Evolutionary conservation across 2,797 vertebrate genomes (phyloP).

Genomic region (Holocentrus rufus): DNA sequence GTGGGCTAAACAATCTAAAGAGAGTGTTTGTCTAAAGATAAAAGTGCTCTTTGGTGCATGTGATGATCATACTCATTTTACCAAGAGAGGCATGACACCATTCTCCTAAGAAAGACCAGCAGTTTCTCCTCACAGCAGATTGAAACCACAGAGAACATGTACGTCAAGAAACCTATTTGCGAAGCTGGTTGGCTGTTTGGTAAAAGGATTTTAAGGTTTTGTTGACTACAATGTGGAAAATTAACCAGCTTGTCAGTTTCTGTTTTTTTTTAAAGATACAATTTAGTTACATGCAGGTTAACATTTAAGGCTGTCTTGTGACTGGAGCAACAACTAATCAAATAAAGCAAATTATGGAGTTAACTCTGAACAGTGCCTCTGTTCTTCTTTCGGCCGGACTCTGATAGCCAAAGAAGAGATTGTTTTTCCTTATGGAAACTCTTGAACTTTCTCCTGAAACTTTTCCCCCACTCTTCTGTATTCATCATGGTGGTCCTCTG

Average conservation of each 20-base stretch:
- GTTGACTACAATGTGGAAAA: constrained; percentile 6
- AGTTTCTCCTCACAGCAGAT: constrained; percentile 3
- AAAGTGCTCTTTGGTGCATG: constrained; percentile 21
- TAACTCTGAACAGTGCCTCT: constrained; percentile 46
- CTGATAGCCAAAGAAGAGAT: constrained; percentile 36
- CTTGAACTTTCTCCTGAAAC: constrained; percentile 26
- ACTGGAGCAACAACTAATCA: constrained; percentile 58
- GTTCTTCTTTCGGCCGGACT: constrained; percentile 46
- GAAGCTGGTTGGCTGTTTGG: neutral
- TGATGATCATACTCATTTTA: constrained; percentile 33
- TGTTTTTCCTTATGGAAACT: constrained; percentile 72
- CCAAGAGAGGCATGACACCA: constrained; percentile 17
- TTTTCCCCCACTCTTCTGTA: constrained; percentile 38
- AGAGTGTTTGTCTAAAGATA: constrained; percentile 13
- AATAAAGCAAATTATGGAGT: constrained; percentile 57
- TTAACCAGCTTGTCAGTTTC: constrained; percentile 21
- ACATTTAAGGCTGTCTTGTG: constrained; percentile 58
- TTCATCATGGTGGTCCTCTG: constrained; percentile 53
- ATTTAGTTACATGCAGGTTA: constrained; percentile 50
- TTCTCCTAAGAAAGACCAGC: neutral
- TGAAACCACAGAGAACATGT: constrained; percentile 13
- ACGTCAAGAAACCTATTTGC: constrained; percentile 5
- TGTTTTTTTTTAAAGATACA: constrained; percentile 27
- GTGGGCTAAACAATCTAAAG: constrained; percentile 11
- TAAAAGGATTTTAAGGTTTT: constrained; percentile 7